phyloP scores from a whole-genome alignment of 2,113 vertebrate genomes.

The Manacus vitellinus region DNA sequence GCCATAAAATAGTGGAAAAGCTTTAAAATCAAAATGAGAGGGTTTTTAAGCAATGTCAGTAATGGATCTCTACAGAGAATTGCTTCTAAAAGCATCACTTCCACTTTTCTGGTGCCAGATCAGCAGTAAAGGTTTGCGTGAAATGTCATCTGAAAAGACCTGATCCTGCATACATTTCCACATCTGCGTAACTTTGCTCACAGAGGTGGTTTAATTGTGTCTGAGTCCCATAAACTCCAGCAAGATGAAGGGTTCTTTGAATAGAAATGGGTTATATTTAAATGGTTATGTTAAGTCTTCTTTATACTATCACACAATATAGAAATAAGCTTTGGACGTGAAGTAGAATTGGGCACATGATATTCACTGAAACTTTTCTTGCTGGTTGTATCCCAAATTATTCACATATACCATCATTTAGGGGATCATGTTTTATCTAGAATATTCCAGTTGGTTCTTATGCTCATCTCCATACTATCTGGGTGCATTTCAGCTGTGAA shows the following conservation, averaged over 20 bases:
- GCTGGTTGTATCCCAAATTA: neutral
- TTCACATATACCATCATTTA: neutral
- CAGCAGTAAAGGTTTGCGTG: slow-evolving; percentile 30
- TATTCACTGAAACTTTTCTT: neutral
- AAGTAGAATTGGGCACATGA: neutral
- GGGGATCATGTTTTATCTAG: slow-evolving; percentile 8
- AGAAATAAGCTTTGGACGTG: neutral
- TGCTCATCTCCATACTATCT: slow-evolving; percentile 9
- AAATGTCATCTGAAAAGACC: slow-evolving; percentile 49
- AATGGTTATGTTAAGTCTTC: neutral
- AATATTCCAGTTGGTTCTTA: slow-evolving; percentile 24
- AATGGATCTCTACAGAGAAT: slow-evolving; percentile 39
- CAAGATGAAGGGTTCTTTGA: neutral
- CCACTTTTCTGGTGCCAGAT: slow-evolving; percentile 51
- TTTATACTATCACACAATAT: neutral
- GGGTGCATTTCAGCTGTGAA: neutral
- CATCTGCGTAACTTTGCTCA: slow-evolving; percentile 23
- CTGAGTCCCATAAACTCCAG: slow-evolving; percentile 12
- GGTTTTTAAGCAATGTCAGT: slow-evolving; percentile 35
- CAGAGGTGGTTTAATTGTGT: slow-evolving; percentile 21
- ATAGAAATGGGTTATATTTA: slow-evolving; percentile 24
- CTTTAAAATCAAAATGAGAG: slow-evolving; percentile 34
- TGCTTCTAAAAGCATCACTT: slow-evolving; percentile 59
- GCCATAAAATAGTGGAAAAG: slow-evolving; percentile 36
- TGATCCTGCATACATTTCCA: slow-evolving; percentile 37